phyloP scores from a whole-genome alignment of 1,140 invertebrate species.

The Aleiodes sp. region DNA sequence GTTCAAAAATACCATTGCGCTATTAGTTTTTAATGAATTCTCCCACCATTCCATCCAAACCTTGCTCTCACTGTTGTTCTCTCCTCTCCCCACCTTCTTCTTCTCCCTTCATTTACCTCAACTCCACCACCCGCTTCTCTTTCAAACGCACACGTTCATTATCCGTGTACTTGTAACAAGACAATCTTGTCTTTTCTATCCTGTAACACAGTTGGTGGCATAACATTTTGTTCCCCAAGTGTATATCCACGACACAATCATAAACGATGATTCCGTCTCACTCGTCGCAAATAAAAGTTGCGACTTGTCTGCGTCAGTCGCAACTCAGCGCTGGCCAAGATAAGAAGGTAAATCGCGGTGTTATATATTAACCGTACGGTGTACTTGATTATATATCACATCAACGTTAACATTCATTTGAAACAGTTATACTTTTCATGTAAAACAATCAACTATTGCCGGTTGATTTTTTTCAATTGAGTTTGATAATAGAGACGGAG shows the following conservation, averaged over 20 bases:
- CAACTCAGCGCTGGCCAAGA: conserved; percentile 29
- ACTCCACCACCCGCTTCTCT: too few species aligned
- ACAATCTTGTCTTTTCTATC: not conserved
- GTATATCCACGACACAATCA: conserved; percentile 19
- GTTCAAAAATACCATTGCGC: not conserved
- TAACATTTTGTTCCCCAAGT: not conserved
- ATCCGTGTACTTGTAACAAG: conserved; percentile 15
- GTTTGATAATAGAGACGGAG: too few species aligned
- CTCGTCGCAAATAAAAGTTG: conserved; percentile 34
- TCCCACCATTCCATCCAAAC: not conserved
- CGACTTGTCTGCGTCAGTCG: conserved; percentile 31
- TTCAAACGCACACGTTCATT: too few species aligned
- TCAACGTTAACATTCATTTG: too few species aligned
- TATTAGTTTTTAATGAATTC: conserved; percentile 10
- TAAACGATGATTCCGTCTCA: conserved; percentile 28
- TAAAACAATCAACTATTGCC: too few species aligned
- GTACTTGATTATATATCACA: too few species aligned
- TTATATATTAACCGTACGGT: not conserved
- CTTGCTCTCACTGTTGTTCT: not conserved
- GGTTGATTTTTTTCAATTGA: too few species aligned
- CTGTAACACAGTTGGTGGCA: not conserved
- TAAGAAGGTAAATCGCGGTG: conserved; percentile 8
- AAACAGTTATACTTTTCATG: too few species aligned
- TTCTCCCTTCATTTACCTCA: not conserved
- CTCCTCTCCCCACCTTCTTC: not conserved